Conservation (phyloP, 2,113 vertebrate species). For the Cervus canadensis region DNA sequence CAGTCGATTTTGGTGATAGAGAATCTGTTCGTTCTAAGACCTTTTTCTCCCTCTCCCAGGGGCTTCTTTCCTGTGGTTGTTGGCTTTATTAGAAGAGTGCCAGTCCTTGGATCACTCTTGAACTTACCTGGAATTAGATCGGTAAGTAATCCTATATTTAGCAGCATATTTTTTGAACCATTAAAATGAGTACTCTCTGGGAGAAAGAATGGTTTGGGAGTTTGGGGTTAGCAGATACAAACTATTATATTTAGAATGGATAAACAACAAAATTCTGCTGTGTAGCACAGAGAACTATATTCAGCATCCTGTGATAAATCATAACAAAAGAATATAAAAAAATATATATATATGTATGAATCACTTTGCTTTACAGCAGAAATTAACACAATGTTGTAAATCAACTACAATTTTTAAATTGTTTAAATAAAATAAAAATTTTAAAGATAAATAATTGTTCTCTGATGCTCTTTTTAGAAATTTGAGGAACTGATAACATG, state of each 20-base stretch:
- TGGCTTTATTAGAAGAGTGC: constrained; percentile 97
- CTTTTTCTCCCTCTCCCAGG: constrained; percentile 74
- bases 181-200: neutral
- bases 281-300: neutral
- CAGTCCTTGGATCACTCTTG: constrained; percentile 94
- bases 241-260: neutral
- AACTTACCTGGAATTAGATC: constrained; percentile 98
- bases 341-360: neutral
- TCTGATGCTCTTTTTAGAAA: neutral
- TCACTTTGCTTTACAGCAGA: neutral
- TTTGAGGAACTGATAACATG: neutral
- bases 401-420: neutral
- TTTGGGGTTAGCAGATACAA: neutral
- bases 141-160: constrained; percentile 83
- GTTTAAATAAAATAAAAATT: neutral
- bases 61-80: constrained; percentile 97
- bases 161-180: neutral
- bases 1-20: neutral
- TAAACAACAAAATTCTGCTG: neutral
- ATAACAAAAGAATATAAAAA: neutral
- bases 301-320: neutral
- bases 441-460: neutral
- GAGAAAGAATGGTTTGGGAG: neutral
- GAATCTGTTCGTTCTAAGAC: neutral
- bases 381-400: neutral